Base-by-base conservation (phyloP, 1,140 invertebrate species). In the Sminthurinus signatus region DNA sequence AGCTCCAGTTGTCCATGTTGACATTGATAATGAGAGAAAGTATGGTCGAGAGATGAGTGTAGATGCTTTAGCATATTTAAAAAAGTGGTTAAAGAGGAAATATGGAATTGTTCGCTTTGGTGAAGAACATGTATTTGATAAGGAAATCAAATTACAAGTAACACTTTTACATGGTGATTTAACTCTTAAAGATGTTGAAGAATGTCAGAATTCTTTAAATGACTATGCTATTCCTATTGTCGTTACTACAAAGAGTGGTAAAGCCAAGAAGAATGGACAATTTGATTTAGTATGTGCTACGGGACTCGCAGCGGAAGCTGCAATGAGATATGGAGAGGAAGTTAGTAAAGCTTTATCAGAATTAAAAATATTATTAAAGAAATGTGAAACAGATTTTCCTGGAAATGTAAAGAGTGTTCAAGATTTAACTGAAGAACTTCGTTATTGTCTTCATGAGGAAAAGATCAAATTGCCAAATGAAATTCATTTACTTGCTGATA, bases 61-160 rank as follows among this genome's bases (percentile, higher is more conserved):
- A 17, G 19, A 59, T 39, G 50, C 62, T 2, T 31, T 66, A 27
- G 17, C 39, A 2, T 39, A 60, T 21, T 28, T 70, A 5, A 63
- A 67, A 54, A 19, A 29, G 3, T 70, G 64, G 64, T 46, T 70
- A 10, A 54, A 66, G 25, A 43, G 48, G n/a, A 61, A 54, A 3
- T 71, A 56, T 29, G 59, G 56, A 5, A 57, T 71, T 32, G 70
- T 69, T 25, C 52, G 70, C 2, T 66, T 67, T 29, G 44, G 21
- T 4, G 58, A 71, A 12, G 67, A 64, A 46, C 50, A 15, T 28
- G 42, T 70, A 8, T 63, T 28, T 1, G 29, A 25, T n/a, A 15
- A 66, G n/a, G 17, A 63, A 21, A 57, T 71, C 8, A 43, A 42
- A 43, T 29, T 64, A 5, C 54, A 69, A 59, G 14, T 69, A 8